Conservation (phyloP, 2,113 vertebrate species). For the Centropus unirufus region DNA sequence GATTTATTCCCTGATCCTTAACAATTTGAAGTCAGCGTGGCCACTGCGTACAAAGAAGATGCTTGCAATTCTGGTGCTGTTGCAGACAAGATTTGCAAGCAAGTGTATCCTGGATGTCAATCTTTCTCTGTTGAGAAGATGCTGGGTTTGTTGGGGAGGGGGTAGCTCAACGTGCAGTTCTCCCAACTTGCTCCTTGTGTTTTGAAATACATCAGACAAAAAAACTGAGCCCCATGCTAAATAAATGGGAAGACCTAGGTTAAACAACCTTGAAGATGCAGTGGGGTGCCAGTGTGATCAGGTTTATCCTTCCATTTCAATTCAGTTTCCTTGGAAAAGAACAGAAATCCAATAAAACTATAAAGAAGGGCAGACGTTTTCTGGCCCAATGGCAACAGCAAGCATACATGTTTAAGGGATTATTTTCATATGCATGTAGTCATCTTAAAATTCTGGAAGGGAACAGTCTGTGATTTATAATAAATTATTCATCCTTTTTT, state of each 20-base stretch:
- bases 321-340: neutral
- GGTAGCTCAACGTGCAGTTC: neutral
- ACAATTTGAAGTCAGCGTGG: neutral
- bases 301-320: neutral
- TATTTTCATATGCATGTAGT: neutral
- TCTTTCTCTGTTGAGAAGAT: neutral
- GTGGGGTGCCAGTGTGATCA: fast-evolving
- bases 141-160: neutral
- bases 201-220: neutral
- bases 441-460: conserved; percentile 35
- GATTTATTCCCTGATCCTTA: neutral
- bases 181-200: neutral
- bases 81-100: neutral
- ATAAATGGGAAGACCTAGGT: neutral
- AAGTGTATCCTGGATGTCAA: fast-evolving
- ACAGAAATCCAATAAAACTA: neutral
- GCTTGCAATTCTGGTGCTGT: neutral
- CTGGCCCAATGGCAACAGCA: neutral
- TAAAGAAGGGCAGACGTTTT: neutral
- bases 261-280: neutral
- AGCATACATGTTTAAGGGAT: neutral
- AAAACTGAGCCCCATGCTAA: neutral
- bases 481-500: conserved; percentile 66
- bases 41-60: neutral
- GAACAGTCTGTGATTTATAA: conserved; percentile 33